Evolutionary conservation across 1,140 invertebrate species (phyloP).

Genomic region (Calosoma granatense): DNA sequence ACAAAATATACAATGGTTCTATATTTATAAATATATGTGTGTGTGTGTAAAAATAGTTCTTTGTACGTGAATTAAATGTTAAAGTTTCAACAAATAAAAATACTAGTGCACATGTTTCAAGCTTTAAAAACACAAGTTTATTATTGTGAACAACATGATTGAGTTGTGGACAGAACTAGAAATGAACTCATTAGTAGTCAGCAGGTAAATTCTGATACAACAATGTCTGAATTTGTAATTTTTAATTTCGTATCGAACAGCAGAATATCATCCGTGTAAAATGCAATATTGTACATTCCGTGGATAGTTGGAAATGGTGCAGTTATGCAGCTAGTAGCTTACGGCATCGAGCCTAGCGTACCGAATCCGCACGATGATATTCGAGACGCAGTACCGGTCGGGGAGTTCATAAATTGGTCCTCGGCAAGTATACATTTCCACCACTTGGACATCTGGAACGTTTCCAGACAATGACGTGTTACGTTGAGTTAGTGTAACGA

Average conservation of each 20-base stretch:
- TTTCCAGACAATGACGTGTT: constrained; percentile 4
- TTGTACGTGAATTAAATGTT: no score
- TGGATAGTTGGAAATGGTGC: not conserved
- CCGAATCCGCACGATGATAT: not conserved
- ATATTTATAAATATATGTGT: no score
- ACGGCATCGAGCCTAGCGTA: not conserved
- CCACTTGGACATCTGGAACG: not conserved
- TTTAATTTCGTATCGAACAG: not conserved
- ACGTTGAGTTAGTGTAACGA: constrained; percentile 3
- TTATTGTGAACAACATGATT: no score
- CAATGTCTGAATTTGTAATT: not conserved
- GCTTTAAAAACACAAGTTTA: no score
- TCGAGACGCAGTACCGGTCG: not conserved
- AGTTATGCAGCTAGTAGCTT: not conserved
- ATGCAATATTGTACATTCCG: not conserved
- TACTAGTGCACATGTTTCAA: no score
- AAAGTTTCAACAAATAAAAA: no score
- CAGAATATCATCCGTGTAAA: not conserved
- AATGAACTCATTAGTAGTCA: not conserved
- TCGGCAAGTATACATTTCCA: not conserved
- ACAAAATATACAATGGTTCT: no score
- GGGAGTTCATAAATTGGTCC: constrained; percentile 4
- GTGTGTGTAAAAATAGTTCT: no score
- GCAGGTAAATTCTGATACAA: not conserved
- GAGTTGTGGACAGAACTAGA: no score